Conservation (phyloP, 2,113 vertebrate genomes). For the Oryzias melastigma region DNA sequence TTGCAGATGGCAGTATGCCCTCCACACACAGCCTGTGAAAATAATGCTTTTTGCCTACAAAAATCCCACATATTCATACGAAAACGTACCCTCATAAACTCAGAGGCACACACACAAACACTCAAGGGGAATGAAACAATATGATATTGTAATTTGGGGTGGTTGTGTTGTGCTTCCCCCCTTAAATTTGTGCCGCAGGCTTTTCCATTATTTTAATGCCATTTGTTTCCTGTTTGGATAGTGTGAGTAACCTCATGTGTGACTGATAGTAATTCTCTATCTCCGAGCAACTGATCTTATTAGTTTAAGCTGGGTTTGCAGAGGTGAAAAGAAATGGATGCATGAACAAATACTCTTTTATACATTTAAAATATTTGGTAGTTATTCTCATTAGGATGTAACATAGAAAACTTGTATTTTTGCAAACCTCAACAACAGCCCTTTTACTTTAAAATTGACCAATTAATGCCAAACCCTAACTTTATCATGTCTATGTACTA, state of each 20-base stretch:
- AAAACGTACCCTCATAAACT: background rate
- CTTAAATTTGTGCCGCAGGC: slow-evolving; percentile 51
- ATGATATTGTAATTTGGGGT: slow-evolving; percentile 49
- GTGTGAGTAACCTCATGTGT: slow-evolving; percentile 34
- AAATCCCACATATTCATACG: slow-evolving; percentile 9
- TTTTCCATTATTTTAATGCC: slow-evolving; percentile 59
- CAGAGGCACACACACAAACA: slow-evolving; percentile 5
- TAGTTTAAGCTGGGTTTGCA: slow-evolving; percentile 32
- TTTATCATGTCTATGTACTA: too few species aligned
- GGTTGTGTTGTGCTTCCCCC: slow-evolving; percentile 24
- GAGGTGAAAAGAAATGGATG: slow-evolving; percentile 14
- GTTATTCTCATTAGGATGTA: too few species aligned
- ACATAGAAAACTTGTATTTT: too few species aligned
- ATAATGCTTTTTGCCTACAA: slow-evolving; percentile 19
- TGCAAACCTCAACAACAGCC: too few species aligned
- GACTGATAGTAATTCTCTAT: slow-evolving; percentile 37
- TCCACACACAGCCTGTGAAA: slow-evolving; percentile 32
- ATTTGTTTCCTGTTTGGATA: slow-evolving; percentile 39
- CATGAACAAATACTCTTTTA: background rate
- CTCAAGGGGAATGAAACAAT: slow-evolving; percentile 43
- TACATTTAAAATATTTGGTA: too few species aligned
- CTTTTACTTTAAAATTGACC: too few species aligned
- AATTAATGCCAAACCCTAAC: too few species aligned
- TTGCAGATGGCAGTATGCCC: slow-evolving; percentile 35
- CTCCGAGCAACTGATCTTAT: slow-evolving; percentile 46